Evolutionary conservation across 2,888 invertebrate species (phyloP).

Genomic region (Drosophila nr. perissopoda): DNA sequence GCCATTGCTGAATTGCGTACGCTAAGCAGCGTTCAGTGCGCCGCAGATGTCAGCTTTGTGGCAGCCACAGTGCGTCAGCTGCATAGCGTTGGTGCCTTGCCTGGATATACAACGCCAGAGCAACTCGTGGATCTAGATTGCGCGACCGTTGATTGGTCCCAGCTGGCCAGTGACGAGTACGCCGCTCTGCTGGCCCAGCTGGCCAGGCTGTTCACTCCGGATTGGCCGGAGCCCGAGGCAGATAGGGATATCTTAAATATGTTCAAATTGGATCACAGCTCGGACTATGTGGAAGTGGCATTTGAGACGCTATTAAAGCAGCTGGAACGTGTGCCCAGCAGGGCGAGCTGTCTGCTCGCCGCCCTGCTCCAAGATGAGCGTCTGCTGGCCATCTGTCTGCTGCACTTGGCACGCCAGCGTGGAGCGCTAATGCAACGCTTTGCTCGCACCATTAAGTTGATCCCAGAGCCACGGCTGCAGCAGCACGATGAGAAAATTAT

Average conservation of each 20-base stretch:
- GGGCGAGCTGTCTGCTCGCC: slow-evolving; percentile 57
- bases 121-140: slow-evolving; percentile 87
- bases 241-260: slow-evolving; percentile 69
- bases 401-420: slow-evolving; percentile 70
- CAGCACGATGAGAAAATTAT: slow-evolving; percentile 85
- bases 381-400: slow-evolving; percentile 67
- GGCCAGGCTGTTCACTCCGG: slow-evolving; percentile 85
- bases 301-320: slow-evolving; percentile 66
- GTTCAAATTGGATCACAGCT: slow-evolving; percentile 80
- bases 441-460: slow-evolving; percentile 62
- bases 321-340: slow-evolving; percentile 51
- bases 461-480: slow-evolving; percentile 61
- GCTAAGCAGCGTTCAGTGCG: slow-evolving; percentile 81
- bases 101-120: slow-evolving; percentile 87
- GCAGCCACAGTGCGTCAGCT: slow-evolving; percentile 79
- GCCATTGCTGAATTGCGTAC: slow-evolving; percentile 64
- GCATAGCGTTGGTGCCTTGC: slow-evolving; percentile 77
- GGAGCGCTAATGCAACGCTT: slow-evolving; percentile 55
- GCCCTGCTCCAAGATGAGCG: slow-evolving; percentile 72
- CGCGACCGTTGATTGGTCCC: slow-evolving; percentile 74
- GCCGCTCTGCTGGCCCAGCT: slow-evolving; percentile 86
- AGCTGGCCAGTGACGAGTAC: slow-evolving; percentile 85
- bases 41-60: slow-evolving; percentile 81
- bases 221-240: slow-evolving; percentile 86
- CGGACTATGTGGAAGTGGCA: slow-evolving; percentile 73